Base-by-base conservation (phyloP, 1,140 invertebrate species). In the Plodia interpunctella region DNA sequence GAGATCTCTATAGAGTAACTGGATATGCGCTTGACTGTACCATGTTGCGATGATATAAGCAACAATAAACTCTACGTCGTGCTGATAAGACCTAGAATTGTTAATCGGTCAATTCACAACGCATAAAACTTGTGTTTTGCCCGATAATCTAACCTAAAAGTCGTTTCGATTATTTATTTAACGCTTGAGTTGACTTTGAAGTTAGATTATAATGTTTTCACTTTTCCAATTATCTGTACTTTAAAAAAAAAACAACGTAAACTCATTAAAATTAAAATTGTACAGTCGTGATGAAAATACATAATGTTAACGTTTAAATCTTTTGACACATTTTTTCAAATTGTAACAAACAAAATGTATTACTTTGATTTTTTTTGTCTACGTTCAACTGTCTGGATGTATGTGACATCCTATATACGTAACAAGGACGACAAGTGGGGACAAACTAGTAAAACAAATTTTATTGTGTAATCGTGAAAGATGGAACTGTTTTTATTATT, bases 401-500 rank as follows among this genome's bases (percentile, higher is more conserved):
- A 11, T 35, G 32, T 18, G 18, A 51, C 49, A 8, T 6, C n/a
- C 2, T 51, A 50, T 30, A 63, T 55, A 59, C 50, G 49, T 55
- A 59, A 59, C 49, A 60, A 64, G 62, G 72, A 77, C 28, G 74
- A 82, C 74, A 62, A 68, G 74, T 64, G 76, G 79, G 75, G 74
- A 77, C 75, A 77, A 80, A 51, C 20, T 80, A 77, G 64, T 84
- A 88, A 86, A 75, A 86, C 83, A 88, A 87, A 87, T 88, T 88
- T 83, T 88, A 88, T 88, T 78, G 78, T 86, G 83, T 87, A 88
- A 83, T 6, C 63, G 78, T 86, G 78, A 86, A 88, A 88, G 80
- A 84, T 80, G 77, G 77, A 88, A 88, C 84, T 88, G 86, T 88
- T 88, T 88, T 88, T 88, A 88, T 88, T 88, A 88, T 88, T 87